Percentiles rank a stretch among this genome's conserved stretches.
These are phyloP conservation scores for Ischnura elegans DNA, from an alignment of 2,888 invertebrate genomes.

Conservation along the genomic window DNA sequence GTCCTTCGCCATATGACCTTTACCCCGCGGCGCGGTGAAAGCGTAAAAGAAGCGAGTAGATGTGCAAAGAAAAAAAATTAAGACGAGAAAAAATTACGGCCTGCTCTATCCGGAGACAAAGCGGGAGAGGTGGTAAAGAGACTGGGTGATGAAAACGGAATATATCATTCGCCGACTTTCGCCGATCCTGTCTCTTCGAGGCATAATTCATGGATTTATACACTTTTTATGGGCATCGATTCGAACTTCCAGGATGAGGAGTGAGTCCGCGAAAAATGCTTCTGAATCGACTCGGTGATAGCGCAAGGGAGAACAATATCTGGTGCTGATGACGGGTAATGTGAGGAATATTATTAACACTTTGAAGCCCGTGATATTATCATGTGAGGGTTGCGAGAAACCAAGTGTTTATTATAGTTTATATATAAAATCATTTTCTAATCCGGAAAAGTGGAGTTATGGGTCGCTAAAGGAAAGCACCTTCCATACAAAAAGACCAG, in stretches of 20 bases:
- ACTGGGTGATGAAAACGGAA: background rate
- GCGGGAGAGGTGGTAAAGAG: background rate
- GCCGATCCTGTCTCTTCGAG: background rate
- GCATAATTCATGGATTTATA: background rate
- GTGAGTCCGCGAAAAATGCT: background rate
- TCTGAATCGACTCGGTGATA: background rate
- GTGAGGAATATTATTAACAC: too few relatives aligned
- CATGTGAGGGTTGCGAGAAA: too few relatives aligned
- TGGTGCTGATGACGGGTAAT: too few relatives aligned
- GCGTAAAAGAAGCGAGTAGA: background rate
- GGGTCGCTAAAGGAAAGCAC: too few relatives aligned
- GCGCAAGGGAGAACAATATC: background rate
- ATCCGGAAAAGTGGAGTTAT: too few relatives aligned
- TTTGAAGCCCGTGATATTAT: too few relatives aligned
- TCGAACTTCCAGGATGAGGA: background rate
- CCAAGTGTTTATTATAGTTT: too few relatives aligned
- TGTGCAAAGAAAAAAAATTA: background rate
- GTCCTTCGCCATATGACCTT: background rate
- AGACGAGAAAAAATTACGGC: background rate
- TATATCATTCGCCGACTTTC: background rate
- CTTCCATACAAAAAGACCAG: too few relatives aligned
- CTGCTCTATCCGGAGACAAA: background rate
- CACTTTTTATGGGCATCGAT: constrained; percentile 1
- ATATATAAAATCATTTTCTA: too few relatives aligned
- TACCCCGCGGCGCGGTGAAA: background rate